Base-by-base conservation (phyloP, 2,113 vertebrate species). In the Paradisaea rubra region DNA sequence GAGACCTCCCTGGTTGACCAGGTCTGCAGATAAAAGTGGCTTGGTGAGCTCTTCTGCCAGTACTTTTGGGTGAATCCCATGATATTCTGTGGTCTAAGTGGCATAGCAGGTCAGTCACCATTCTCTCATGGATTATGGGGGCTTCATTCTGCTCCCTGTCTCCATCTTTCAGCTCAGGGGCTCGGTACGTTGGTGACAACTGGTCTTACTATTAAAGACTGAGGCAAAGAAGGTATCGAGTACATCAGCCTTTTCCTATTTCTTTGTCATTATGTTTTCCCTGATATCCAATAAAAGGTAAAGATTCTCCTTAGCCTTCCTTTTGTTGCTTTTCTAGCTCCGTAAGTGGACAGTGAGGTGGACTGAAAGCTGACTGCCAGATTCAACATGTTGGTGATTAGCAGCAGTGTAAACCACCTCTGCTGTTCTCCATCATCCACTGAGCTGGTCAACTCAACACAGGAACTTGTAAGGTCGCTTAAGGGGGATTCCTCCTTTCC, bases 401-500 rank as follows among this genome's bases (percentile, higher is more conserved):
- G 9, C 25, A 21, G 31, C 10, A 44, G 15, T 31, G 37, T 35
- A 63, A 92, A 27, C 12, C 39, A 39, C 17, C 7, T 50, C 6
- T 30, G 33, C 6, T 68, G 4, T 9, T 59, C 28, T 64, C 15
- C 25, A 11, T 78, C 30, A 50, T 31, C 9, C 15, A 27, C 24
- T 24, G 59, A 54, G 8, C 2, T 41, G 9, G 4, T n/a, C 22
- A 59, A 37, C 30, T 59, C 35, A 59, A 50, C 19, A 59, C 0
- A 59, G 28, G 72, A 72, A 1, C 13, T 2, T 27, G 6, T 31
- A 18, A 50, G 10, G 1, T 15, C 5, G 0, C 3, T 64, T 50
- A 77, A 54, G 33, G 16, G 33, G 6, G 11, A 31, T 59, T 94
- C 57, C 10, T 15, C 5, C 24, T 82, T 70, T 22, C 56, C 18